These are phyloP conservation scores for Nibea coibor DNA, from an alignment of 2,113 vertebrate species.

Conservation along the genomic window DNA sequence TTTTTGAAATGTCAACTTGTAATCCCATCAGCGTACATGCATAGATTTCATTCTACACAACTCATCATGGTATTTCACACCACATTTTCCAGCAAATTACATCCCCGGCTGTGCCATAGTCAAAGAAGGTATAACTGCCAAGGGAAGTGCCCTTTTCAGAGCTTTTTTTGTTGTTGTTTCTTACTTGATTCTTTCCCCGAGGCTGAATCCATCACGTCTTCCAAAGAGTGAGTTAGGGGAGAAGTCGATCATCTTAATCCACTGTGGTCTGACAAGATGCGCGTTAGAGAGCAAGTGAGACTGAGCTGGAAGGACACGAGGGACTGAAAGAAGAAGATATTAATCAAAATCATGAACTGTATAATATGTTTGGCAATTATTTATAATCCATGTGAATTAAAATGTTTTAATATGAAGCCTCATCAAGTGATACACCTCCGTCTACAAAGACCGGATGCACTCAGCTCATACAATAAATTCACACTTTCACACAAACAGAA, in stretches of 20 bases:
- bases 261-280: neutral
- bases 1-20: conserved; percentile 25
- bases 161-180: neutral
- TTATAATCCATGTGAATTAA: too few species aligned
- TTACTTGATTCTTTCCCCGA: conserved; percentile 1
- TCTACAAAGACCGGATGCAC: neutral
- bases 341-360: neutral
- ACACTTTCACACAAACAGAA: neutral
- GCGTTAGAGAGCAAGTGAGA: neutral
- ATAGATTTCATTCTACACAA: conserved; percentile 20
- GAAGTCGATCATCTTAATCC: conserved; percentile 25
- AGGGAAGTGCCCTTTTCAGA: conserved; percentile 30
- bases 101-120: neutral
- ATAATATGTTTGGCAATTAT: neutral
- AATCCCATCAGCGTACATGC: conserved; percentile 7
- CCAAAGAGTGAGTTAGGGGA: conserved; percentile 5
- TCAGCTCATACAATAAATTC: neutral
- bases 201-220: conserved; percentile 15
- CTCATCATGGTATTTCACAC: conserved; percentile 3
- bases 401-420: neutral
- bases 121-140: neutral
- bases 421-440: neutral
- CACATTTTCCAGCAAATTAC: conserved; percentile 28
- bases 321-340: neutral
- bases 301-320: neutral